A percentile compares a stretch with the other conserved stretches of the same genome.
Evolutionary conservation across 2,888 invertebrate species (phyloP).

Genomic region (Protula sp.): DNA sequence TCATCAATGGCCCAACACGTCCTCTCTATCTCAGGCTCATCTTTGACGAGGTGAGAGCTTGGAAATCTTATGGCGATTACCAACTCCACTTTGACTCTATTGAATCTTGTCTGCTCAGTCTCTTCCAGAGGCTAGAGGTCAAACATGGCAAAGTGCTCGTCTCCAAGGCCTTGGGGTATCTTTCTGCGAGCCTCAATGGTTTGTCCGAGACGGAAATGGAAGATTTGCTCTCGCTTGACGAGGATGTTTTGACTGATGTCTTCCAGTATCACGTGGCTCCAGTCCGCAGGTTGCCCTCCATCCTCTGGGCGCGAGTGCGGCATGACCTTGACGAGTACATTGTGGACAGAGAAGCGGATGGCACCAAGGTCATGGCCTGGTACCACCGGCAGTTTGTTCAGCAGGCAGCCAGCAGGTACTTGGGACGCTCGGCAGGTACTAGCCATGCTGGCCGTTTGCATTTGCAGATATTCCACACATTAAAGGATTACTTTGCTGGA

Average conservation of each 20-base stretch:
- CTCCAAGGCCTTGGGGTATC: conserved; percentile 31
- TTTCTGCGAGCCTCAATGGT: conserved; percentile 34
- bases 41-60: conserved; percentile 31
- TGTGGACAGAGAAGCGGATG: conserved; percentile 21
- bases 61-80: conserved; percentile 31
- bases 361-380: conserved; percentile 12
- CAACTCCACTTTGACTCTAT: conserved; percentile 23
- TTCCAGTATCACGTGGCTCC: conserved; percentile 23
- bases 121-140: conserved; percentile 32
- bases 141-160: conserved; percentile 33
- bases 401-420: conserved; percentile 4
- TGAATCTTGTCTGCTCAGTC: conserved; percentile 24
- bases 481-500: neutral
- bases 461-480: neutral
- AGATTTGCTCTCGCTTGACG: conserved; percentile 40
- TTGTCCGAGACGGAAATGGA: conserved; percentile 38
- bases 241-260: conserved; percentile 32
- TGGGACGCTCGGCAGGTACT: no score
- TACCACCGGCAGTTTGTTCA: conserved; percentile 21
- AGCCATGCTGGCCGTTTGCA: neutral
- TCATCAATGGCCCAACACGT: conserved; percentile 27
- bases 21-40: conserved; percentile 35
- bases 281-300: conserved; percentile 13
- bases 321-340: conserved; percentile 19
- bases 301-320: conserved; percentile 16